These are phyloP conservation scores for Myzus persicae DNA, from an alignment of 1,140 invertebrate species.

Conservation along the genomic window DNA sequence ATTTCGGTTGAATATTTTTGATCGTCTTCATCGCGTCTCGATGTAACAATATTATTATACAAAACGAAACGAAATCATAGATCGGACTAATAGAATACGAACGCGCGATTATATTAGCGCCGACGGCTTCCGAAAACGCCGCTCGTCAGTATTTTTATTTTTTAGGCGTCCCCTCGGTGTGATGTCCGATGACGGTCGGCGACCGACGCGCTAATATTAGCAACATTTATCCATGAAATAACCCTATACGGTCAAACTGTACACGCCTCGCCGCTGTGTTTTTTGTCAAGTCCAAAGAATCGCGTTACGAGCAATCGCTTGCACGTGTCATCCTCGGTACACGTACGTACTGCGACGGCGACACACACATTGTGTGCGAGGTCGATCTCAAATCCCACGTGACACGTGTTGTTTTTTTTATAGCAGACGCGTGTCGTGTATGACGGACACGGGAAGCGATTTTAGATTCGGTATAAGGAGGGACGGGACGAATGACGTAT, in stretches of 20 bases:
- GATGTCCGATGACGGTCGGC: not conserved
- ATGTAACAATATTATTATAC: not conserved
- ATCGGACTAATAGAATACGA: not conserved
- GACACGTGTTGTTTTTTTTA: not conserved
- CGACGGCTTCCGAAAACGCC: not conserved
- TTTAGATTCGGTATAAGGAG: not conserved
- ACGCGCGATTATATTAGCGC: not conserved
- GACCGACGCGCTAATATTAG: slow-evolving; percentile 22
- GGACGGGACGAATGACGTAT: too few relatives aligned
- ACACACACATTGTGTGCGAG: not conserved
- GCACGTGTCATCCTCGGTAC: not conserved
- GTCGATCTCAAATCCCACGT: not conserved
- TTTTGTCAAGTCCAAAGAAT: not conserved
- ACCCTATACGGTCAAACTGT: slow-evolving; percentile 25
- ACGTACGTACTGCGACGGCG: too few relatives aligned
- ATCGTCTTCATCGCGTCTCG: too few relatives aligned
- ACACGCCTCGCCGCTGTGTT: too few relatives aligned
- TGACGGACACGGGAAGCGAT: not conserved
- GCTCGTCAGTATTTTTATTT: not conserved
- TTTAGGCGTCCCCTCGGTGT: not conserved
- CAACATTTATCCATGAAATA: slow-evolving; percentile 31
- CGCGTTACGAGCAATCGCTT: not conserved
- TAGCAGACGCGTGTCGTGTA: too few relatives aligned
- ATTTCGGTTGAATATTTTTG: too few relatives aligned
- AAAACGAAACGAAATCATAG: too few relatives aligned